Conservation (phyloP, 1,140 invertebrate genomes). For the Elymnias hypermnestra region DNA sequence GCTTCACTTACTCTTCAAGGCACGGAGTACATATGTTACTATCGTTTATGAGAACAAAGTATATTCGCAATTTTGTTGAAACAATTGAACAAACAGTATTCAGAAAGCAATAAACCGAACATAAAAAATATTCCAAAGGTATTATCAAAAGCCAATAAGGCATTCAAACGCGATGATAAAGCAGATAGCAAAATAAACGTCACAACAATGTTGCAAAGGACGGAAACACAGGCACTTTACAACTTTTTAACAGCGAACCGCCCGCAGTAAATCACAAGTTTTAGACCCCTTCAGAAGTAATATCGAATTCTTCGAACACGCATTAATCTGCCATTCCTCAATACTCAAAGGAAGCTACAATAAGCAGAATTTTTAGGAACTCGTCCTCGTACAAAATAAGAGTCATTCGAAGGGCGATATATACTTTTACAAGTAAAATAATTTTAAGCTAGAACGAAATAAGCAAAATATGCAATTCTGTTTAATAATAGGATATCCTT, state of each 20-base stretch:
- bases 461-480: too few relatives aligned
- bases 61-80: background rate
- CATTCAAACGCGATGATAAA: conserved; percentile 10
- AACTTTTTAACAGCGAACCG: conserved; percentile 69
- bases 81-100: background rate
- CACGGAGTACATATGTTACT: too few relatives aligned
- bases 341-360: conserved; percentile 59
- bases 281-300: conserved; percentile 68
- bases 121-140: conserved; percentile 6
- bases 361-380: conserved; percentile 34
- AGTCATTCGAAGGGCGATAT: background rate
- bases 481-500: too few relatives aligned
- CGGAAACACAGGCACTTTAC: conserved; percentile 71
- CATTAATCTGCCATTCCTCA: conserved; percentile 72
- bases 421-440: too few relatives aligned
- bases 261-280: conserved; percentile 67
- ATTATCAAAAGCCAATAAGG: conserved; percentile 9
- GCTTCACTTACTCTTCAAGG: too few relatives aligned
- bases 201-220: conserved; percentile 50
- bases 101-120: background rate
- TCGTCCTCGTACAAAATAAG: background rate
- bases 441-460: too few relatives aligned
- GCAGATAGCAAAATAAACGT: conserved; percentile 33
- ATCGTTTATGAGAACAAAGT: too few relatives aligned
- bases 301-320: conserved; percentile 70